Evolutionary conservation across 2,888 invertebrate genomes (phyloP).

Genomic region (Ephialtes manifestator): DNA sequence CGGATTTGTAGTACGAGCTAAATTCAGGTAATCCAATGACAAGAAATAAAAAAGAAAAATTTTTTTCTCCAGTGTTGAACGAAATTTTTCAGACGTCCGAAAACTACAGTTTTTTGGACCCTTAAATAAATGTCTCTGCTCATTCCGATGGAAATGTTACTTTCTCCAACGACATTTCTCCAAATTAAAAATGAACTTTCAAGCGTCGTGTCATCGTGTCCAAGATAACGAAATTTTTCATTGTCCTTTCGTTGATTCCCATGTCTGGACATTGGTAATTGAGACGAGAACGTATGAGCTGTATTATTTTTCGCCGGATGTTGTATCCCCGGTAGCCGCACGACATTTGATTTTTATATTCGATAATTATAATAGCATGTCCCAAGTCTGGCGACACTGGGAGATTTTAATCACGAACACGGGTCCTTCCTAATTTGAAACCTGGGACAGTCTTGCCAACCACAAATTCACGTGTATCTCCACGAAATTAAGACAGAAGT

Average conservation of each 20-base stretch:
- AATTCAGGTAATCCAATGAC: too few relatives aligned
- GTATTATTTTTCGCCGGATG: slow-evolving; percentile 58
- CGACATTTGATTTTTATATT: slow-evolving; percentile 61
- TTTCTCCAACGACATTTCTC: too few relatives aligned
- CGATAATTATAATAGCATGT: slow-evolving; percentile 68
- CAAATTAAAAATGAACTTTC: background rate
- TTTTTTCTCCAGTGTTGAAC: too few relatives aligned
- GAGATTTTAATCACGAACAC: slow-evolving; percentile 61
- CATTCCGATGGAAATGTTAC: too few relatives aligned
- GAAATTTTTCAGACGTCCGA: too few relatives aligned
- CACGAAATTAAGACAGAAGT: slow-evolving; percentile 27
- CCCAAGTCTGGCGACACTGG: slow-evolving; percentile 48
- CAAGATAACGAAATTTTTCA: slow-evolving; percentile 47
- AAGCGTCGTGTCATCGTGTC: slow-evolving; percentile 5
- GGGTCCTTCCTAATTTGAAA: slow-evolving; percentile 49
- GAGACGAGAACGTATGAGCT: slow-evolving; percentile 27
- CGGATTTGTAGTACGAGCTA: too few relatives aligned
- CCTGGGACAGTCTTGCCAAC: slow-evolving; percentile 1
- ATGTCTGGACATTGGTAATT: slow-evolving; percentile 52
- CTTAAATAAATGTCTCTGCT: too few relatives aligned
- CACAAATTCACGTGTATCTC: slow-evolving; percentile 19
- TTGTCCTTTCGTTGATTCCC: slow-evolving; percentile 49
- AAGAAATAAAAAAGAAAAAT: too few relatives aligned
- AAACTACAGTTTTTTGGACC: too few relatives aligned
- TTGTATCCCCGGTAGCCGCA: slow-evolving; percentile 45